Conservation (phyloP, 2,797 vertebrate genomes). For the Acanthurus tractus region DNA sequence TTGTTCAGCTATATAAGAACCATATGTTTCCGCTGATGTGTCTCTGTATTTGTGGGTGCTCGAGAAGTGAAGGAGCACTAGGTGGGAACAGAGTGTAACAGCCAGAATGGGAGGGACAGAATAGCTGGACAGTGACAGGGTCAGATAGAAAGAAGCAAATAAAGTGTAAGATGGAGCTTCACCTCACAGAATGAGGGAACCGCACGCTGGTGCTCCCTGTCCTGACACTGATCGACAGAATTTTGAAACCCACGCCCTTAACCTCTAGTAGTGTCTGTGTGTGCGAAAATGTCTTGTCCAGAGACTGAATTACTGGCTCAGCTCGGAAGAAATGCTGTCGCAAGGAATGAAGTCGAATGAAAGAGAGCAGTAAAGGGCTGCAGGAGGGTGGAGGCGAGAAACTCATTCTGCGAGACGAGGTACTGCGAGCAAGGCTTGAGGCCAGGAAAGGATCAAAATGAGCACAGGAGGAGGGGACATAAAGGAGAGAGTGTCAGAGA, state of each 20-base stretch:
- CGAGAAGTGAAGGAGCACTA: background rate
- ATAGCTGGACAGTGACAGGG: constrained; percentile 17
- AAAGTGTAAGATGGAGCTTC: constrained; percentile 33
- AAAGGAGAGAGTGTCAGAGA: background rate
- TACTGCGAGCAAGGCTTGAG: constrained; percentile 16
- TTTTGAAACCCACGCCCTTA: constrained; percentile 22
- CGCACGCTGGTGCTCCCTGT: constrained; percentile 33
- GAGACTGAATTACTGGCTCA: constrained; percentile 52
- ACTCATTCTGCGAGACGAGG: constrained; percentile 13
- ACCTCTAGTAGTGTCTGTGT: constrained; percentile 17
- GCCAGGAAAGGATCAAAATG: constrained; percentile 37
- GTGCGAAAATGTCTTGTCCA: constrained; percentile 12
- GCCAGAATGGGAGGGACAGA: background rate
- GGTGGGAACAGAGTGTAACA: background rate
- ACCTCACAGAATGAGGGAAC: constrained; percentile 48
- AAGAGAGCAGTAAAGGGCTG: constrained; percentile 25
- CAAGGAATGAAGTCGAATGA: constrained; percentile 25
- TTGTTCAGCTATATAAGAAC: constrained; percentile 18
- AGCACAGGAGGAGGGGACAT: constrained; percentile 21
- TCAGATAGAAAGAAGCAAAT: constrained; percentile 36
- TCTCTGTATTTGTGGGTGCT: constrained; percentile 1
- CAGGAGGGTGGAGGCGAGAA: constrained; percentile 17
- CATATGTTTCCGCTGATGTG: background rate
- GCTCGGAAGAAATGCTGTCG: constrained; percentile 44
- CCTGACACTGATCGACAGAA: constrained; percentile 36